A percentile compares a stretch with the other conserved stretches of the same genome.
phyloP scores from a whole-genome alignment of 2,888 invertebrate species.

The Thereva unica region DNA sequence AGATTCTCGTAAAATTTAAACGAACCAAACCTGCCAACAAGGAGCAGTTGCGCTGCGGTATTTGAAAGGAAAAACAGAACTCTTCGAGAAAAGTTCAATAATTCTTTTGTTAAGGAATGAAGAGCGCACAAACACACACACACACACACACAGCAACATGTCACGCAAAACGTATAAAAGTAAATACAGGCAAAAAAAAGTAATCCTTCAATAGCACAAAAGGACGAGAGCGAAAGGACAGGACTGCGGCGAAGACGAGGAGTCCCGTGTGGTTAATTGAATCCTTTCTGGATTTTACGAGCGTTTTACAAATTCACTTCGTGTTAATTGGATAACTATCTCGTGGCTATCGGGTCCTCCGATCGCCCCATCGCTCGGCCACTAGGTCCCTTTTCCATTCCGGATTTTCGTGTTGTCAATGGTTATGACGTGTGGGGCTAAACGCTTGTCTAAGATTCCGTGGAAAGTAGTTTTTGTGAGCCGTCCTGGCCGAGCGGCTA shows the following conservation, averaged over 20 bases:
- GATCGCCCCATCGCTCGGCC: constrained; percentile 13
- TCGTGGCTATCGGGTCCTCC: constrained; percentile 8
- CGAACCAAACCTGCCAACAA: background rate
- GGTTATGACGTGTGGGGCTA: constrained; percentile 30
- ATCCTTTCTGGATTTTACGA: constrained; percentile 37
- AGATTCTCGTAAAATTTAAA: constrained; percentile 13
- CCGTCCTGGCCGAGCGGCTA: background rate
- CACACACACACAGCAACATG: constrained; percentile 8
- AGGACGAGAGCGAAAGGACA: background rate
- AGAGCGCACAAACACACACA: background rate
- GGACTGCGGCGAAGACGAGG: constrained; percentile 22
- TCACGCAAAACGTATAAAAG: constrained; percentile 36
- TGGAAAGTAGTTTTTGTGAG: constrained; percentile 23
- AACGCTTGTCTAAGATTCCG: constrained; percentile 14
- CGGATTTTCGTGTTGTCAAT: constrained; percentile 20
- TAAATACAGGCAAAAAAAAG: constrained; percentile 4
- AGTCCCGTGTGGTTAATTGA: constrained; percentile 35
- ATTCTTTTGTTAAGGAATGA: background rate
- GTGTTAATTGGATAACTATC: constrained; percentile 39
- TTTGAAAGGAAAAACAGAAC: background rate
- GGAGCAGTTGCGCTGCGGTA: constrained; percentile 6
- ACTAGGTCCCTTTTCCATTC: background rate
- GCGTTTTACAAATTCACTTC: constrained; percentile 37
- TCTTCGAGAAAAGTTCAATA: background rate
- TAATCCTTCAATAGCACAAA: background rate